Evolutionary conservation across 2,888 invertebrate genomes (phyloP).

Genomic region (Perizoma flavofasciatum): DNA sequence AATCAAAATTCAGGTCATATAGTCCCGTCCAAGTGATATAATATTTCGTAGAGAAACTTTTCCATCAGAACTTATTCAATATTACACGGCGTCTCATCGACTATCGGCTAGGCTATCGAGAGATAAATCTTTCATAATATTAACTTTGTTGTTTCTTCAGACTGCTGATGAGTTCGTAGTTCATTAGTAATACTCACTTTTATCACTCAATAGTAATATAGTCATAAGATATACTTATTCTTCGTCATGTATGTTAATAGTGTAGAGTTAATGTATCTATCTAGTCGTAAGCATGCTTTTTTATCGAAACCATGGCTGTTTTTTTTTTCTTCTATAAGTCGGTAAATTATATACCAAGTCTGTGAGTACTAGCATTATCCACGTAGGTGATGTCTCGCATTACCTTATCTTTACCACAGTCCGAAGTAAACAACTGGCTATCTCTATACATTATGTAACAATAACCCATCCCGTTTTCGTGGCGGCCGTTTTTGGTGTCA

Average conservation of each 20-base stretch:
- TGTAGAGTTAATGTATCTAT: no score
- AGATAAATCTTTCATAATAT: conserved; percentile 52
- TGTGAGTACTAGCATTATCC: conserved; percentile 4
- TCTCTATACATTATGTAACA: not conserved
- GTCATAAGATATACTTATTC: no score
- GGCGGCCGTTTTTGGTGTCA: no score
- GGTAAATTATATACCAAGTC: conserved; percentile 4
- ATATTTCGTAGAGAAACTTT: conserved; percentile 76
- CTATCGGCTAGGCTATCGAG: conserved; percentile 49
- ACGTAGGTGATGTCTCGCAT: conserved; percentile 15
- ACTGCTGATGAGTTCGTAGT: conserved; percentile 38
- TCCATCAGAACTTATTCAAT: conserved; percentile 79
- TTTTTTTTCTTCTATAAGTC: conserved; percentile 1
- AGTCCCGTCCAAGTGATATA: conserved; percentile 71
- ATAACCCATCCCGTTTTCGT: no score
- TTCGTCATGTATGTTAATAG: no score
- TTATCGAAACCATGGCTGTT: no score
- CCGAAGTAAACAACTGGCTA: conserved; percentile 2
- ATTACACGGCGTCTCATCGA: conserved; percentile 57
- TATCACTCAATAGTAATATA: not conserved
- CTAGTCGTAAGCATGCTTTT: no score
- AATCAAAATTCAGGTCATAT: conserved; percentile 73
- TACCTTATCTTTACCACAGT: conserved; percentile 22
- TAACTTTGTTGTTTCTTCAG: conserved; percentile 35
- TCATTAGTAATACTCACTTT: conserved; percentile 13